A percentile compares a stretch with the other conserved stretches of the same genome.
These are phyloP conservation scores for Galleria mellonella DNA, from an alignment of 1,140 invertebrate species.

Conservation along the genomic window DNA sequence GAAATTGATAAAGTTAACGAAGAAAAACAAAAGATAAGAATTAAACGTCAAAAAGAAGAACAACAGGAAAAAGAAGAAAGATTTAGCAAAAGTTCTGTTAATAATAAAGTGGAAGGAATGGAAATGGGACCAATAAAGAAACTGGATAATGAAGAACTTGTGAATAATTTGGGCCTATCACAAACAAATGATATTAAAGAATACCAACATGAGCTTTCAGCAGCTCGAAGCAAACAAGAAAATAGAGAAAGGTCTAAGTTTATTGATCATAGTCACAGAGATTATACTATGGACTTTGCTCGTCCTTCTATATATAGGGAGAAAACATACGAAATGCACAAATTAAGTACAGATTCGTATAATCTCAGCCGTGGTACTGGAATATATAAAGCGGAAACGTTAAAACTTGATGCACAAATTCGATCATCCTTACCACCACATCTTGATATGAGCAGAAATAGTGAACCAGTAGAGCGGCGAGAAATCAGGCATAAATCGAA, in stretches of 20 bases:
- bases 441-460: conserved; percentile 11
- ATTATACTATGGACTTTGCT: conserved; percentile 40
- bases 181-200: conserved; percentile 14
- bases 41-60: background rate
- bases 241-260: conserved; percentile 29
- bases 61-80: background rate
- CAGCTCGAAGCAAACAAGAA: conserved; percentile 11
- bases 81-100: background rate
- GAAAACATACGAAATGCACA: conserved; percentile 25
- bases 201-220: conserved; percentile 29
- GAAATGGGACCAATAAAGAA: background rate
- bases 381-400: conserved; percentile 46
- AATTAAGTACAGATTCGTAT: conserved; percentile 7
- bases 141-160: conserved; percentile 18
- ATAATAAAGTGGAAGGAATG: background rate
- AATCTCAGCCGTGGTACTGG: conserved; percentile 11
- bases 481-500: conserved; percentile 34
- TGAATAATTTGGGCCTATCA: conserved; percentile 1
- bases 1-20: conserved; percentile 36
- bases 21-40: background rate
- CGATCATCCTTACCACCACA: conserved; percentile 23
- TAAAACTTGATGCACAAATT: conserved; percentile 41
- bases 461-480: conserved; percentile 19
- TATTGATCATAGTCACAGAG: conserved; percentile 36
- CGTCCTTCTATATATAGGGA: conserved; percentile 43